Conservation (phyloP, 2,797 vertebrate species). For the Delichon dasypus region DNA sequence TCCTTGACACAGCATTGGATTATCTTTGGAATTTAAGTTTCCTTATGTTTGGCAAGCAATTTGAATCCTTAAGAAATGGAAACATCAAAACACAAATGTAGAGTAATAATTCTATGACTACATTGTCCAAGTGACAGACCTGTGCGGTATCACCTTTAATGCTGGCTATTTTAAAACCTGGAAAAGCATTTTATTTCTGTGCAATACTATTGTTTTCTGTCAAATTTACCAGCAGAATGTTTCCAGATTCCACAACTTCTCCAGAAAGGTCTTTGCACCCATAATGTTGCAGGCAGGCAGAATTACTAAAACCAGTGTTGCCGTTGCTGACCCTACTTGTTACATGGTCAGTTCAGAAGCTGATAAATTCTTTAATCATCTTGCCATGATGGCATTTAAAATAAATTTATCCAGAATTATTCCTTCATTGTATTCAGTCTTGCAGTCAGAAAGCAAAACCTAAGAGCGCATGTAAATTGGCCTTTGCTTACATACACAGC, state of each 20-base stretch:
- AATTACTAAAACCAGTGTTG: background rate
- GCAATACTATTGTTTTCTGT: background rate
- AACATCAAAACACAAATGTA: background rate
- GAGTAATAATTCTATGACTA: background rate
- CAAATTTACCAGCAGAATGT: background rate
- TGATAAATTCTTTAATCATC: background rate
- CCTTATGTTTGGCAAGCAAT: conserved; percentile 19
- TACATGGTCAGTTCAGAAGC: background rate
- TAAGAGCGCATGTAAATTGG: background rate
- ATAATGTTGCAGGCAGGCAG: background rate
- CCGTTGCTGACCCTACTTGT: background rate
- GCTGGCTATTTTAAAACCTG: background rate
- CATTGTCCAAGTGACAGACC: background rate
- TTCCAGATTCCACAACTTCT: background rate
- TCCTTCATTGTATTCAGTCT: background rate
- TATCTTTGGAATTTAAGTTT: conserved; percentile 25
- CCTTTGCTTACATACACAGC: background rate
- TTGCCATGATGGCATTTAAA: background rate
- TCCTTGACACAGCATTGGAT: background rate
- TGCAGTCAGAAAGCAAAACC: background rate
- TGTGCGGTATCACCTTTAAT: background rate
- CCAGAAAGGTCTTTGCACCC: background rate
- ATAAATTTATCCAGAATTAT: background rate
- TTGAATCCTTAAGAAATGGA: conserved; percentile 14
- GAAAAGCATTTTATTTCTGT: background rate